Evolutionary conservation across 2,888 invertebrate genomes (phyloP).

Genomic region (Operophtera brumata): DNA sequence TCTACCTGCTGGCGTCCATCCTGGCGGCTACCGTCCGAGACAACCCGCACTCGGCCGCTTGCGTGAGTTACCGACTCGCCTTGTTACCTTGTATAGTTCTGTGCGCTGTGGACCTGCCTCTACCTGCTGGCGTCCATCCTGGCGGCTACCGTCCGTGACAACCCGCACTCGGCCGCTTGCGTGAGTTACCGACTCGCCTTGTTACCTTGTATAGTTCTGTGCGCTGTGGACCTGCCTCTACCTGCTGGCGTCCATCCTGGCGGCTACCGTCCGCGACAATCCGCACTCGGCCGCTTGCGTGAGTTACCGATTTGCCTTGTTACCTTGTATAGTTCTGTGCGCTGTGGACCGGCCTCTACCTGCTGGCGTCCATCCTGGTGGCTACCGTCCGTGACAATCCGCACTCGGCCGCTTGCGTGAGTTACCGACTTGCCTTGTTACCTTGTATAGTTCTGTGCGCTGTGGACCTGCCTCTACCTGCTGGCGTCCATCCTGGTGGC

Average conservation of each 20-base stretch:
- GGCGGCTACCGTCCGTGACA: constrained; percentile 81
- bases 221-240: constrained; percentile 87
- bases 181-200: constrained; percentile 80
- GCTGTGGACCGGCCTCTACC: constrained; percentile 86
- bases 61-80: constrained; percentile 82
- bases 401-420: constrained; percentile 87
- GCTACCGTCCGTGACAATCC: constrained; percentile 81
- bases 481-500: constrained; percentile 87
- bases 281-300: constrained; percentile 87
- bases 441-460: constrained; percentile 82
- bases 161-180: constrained; percentile 85
- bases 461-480: constrained; percentile 88
- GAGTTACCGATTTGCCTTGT: constrained; percentile 61
- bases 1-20: constrained; percentile 88
- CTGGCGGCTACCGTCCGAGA: constrained; percentile 82
- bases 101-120: constrained; percentile 86
- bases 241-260: constrained; percentile 86
- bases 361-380: constrained; percentile 87
- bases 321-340: constrained; percentile 82
- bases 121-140: constrained; percentile 88
- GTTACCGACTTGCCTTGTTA: constrained; percentile 47
- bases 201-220: constrained; percentile 75
- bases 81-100: constrained; percentile 66
- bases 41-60: constrained; percentile 84
- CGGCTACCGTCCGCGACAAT: constrained; percentile 80